Evolutionary conservation across 2,888 invertebrate species (phyloP), one percentile per base, ranked within the genome.

Genomic region (Dioctria rufipes): DNA sequence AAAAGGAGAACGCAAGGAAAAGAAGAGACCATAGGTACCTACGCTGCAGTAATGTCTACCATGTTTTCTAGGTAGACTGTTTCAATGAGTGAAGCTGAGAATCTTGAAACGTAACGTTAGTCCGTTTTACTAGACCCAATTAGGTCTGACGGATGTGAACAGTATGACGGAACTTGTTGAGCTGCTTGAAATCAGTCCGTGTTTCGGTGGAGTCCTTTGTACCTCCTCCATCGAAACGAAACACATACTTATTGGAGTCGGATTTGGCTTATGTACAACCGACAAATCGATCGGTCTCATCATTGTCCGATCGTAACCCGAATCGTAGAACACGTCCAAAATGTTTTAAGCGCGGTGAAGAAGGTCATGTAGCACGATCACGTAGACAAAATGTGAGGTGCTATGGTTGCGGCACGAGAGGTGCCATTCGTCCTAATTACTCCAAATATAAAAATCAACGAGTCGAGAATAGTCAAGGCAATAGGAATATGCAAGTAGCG

Each of bases 61-160:
- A 69, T 69, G 51, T 69, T 69, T 25, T 46, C 49, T 3, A 6
- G 69, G 9, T 4, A 49, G 49, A 69, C 6, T 8, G 69, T 46
- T 6, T 8, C 51, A 6, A 3, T 69, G 39, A 8, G 46, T 5
- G 69, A 49, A 49, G 6, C 6, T 69, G 8, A 37, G 37, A 25
- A 69, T 51, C 8, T 3, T 69, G 0, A 69, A 37, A 11, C 11
- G 5, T 8, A 69, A 46, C 2, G 11, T 69, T 3, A 6, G 46
- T 3, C 69, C 69, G 8, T 69, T 69, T 49, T 69, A 69, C 69
- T 49, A 6, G 46, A 9, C 4, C 25, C 37, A 69, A 9, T 3
- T 69, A 9, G 51, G 8, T 0, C 6, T 69, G 3, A 13, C 13
- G 0, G 25, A 13, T 3, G 9, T 69, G 1, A 9, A 69, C 1